Percentiles rank a stretch among this genome's conserved stretches.
Conservation (phyloP, 2,113 vertebrate species). For the Calidris pygmaea region DNA sequence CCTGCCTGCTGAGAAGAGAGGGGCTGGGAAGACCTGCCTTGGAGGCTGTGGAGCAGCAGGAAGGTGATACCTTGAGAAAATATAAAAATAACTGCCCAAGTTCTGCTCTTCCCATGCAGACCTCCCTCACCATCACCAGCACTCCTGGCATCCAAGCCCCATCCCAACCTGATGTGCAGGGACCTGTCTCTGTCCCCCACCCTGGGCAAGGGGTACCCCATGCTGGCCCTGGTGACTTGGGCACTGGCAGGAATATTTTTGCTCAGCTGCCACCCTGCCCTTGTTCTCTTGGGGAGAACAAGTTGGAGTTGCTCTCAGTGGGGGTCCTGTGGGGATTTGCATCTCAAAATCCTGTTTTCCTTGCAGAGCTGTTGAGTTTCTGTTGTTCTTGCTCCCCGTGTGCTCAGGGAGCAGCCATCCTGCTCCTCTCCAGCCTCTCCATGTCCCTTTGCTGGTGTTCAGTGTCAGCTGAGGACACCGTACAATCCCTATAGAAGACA, state of each 20-base stretch:
- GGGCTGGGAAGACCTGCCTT: not conserved
- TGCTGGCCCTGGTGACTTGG: not conserved
- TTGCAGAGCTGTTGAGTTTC: not conserved
- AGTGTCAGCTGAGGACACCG: not conserved
- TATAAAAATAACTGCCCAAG: not conserved
- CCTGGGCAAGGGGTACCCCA: not conserved
- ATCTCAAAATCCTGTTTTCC: not conserved
- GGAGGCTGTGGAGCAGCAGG: not conserved
- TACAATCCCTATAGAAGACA: not conserved
- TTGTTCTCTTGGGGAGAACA: not conserved
- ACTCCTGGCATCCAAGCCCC: not conserved
- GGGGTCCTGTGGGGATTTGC: not conserved
- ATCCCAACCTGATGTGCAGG: not conserved
- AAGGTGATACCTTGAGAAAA: constrained; percentile 57
- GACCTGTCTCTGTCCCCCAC: too few relatives aligned
- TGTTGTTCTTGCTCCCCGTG: accelerated
- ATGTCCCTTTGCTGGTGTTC: not conserved
- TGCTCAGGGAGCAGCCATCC: not conserved
- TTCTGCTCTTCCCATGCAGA: not conserved
- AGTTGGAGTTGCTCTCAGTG: not conserved
- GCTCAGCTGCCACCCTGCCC: not conserved
- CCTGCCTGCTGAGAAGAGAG: not conserved
- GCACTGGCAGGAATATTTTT: accelerated
- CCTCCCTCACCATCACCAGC: not conserved
- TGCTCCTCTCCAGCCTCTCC: not conserved